Conservation (phyloP, 1,140 invertebrate genomes). For the Ylistrum balloti region DNA sequence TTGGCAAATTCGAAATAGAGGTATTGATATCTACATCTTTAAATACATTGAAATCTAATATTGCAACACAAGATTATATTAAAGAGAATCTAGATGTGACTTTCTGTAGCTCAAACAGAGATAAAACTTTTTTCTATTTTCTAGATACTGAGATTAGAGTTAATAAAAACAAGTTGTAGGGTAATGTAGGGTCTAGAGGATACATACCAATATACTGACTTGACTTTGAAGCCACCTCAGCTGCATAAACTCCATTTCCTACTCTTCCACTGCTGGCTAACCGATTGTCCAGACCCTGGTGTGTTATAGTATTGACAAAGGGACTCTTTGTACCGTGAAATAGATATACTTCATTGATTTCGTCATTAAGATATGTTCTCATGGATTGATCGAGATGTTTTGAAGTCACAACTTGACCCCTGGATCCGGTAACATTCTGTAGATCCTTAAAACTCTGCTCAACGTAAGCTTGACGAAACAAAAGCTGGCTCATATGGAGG, state of each 20-base stretch:
- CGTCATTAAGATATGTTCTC: conserved; percentile 29
- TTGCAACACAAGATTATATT: too few species aligned
- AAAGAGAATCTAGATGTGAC: too few species aligned
- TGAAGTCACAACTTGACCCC: background rate
- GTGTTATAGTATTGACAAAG: conserved; percentile 10
- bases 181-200: background rate
- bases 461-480: conserved; percentile 42
- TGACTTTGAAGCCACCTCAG: conserved; percentile 47
- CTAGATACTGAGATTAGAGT: too few species aligned
- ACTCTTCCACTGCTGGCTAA: conserved; percentile 43
- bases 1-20: too few species aligned
- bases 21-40: too few species aligned
- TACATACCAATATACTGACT: conserved; percentile 50
- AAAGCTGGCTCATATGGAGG: conserved; percentile 44
- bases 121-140: background rate
- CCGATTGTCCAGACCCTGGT: conserved; percentile 51
- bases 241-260: conserved; percentile 49
- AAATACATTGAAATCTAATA: too few species aligned
- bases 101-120: too few species aligned
- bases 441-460: conserved; percentile 17
- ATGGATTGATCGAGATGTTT: background rate
- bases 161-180: too few species aligned
- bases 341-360: conserved; percentile 54
- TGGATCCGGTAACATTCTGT: conserved; percentile 19
- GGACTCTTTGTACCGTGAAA: conserved; percentile 53